These are phyloP conservation scores for Psittacula derbiana DNA, from an alignment of 2,797 vertebrate species.

Conservation along the genomic window DNA sequence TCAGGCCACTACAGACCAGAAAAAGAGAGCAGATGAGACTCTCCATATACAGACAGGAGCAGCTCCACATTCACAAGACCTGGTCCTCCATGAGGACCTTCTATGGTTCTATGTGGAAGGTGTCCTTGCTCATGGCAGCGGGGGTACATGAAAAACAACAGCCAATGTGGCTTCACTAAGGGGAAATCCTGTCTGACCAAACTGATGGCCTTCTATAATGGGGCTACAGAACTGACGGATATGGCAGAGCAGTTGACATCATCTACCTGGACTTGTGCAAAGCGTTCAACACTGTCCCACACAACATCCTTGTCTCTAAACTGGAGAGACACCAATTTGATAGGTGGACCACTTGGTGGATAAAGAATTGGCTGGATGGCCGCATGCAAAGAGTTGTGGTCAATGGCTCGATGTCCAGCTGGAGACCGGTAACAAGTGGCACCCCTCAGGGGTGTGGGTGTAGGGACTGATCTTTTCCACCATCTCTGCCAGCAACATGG, in stretches of 20 bases:
- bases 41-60: neutral
- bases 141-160: neutral
- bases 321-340: no score
- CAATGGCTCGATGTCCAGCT: no score
- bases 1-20: neutral
- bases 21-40: neutral
- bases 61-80: neutral
- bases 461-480: no score
- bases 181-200: neutral
- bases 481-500: no score
- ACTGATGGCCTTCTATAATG: neutral
- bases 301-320: neutral
- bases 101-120: neutral
- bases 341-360: no score
- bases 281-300: neutral
- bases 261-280: neutral
- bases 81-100: neutral
- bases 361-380: no score
- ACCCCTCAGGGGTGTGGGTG: no score
- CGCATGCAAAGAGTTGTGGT: no score
- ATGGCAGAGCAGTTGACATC: neutral
- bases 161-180: neutral
- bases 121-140: neutral
- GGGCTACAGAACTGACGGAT: neutral
- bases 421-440: no score